Conservation (phyloP, 2,113 vertebrate species). For the Dendropsophus ebraccatus region DNA sequence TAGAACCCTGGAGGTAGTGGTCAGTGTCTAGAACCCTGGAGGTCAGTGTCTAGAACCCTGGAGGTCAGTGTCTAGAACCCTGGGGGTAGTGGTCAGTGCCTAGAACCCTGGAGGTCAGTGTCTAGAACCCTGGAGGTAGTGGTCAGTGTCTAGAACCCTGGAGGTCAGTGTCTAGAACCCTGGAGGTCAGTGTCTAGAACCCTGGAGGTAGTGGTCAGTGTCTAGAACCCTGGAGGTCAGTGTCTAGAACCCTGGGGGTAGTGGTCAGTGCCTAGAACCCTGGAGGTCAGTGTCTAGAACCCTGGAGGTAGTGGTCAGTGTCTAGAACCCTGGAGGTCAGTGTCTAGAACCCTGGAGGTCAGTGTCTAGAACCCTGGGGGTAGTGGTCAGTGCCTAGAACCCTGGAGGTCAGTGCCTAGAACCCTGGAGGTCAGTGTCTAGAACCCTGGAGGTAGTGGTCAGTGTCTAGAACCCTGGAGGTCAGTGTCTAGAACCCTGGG, state of each 20-base stretch:
- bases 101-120: neutral
- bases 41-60: neutral
- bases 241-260: slow-evolving; percentile 73
- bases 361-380: slow-evolving; percentile 72
- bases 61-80: neutral
- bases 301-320: neutral
- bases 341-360: neutral
- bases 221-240: neutral
- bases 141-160: neutral
- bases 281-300: too few relatives aligned
- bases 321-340: neutral
- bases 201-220: neutral
- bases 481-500: too few relatives aligned
- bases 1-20: neutral
- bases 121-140: neutral
- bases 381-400: slow-evolving; percentile 68
- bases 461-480: neutral
- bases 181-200: neutral
- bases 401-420: neutral
- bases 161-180: neutral
- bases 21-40: neutral
- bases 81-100: neutral
- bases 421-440: neutral
- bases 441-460: neutral
- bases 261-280: slow-evolving; percentile 34